Base-by-base conservation (phyloP, 1,140 invertebrate species). In the Aphis craccivora region DNA sequence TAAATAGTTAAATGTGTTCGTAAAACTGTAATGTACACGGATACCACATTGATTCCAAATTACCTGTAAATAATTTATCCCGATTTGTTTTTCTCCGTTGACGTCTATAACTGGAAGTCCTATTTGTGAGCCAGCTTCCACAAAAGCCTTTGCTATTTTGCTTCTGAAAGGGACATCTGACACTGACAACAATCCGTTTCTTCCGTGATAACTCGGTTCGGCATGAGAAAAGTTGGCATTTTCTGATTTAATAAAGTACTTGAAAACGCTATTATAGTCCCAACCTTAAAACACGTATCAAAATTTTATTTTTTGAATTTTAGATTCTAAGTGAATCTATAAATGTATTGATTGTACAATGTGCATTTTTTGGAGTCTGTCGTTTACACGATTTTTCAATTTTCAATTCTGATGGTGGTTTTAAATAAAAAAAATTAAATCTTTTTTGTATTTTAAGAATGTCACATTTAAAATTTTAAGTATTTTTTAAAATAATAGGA, bases 161-260 rank as follows among this genome's bases (percentile, higher is more conserved):
- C 97, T 96, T n/a, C 95, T 96, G 94, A 96, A 97, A 7, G 96
- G 96, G 3, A 97, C 95, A 94, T 96, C 96, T 93, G 97, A 96
- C 0, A 98, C 96, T 94, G 97, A 96, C 91, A 98, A 95, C 94
- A 96, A 97, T 0, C 98, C 98, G 22, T 96, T 95, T 87, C 94
- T 95, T 1, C 96, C 96, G 88, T 95, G 95, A 84, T 93, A 94
- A 18, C 20, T 37, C 1, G 25, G 83, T 0, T 94, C 94, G 2
- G 88, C 45, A 18, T 83, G 8, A 3, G 94, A 87, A 5, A 94
- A 43, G n/a, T 83, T 76, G 23, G 93, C 94, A 40, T 95, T 95
- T 95, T 96, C 96, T 0, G 95, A 95, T 94, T 96, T 96, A 30
- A 95, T 95, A 94, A 96, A 96, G 94, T 96, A 96, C 0, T 96